phyloP scores from a whole-genome alignment of 1,140 invertebrate genomes.

The Drosophila repletoides region DNA sequence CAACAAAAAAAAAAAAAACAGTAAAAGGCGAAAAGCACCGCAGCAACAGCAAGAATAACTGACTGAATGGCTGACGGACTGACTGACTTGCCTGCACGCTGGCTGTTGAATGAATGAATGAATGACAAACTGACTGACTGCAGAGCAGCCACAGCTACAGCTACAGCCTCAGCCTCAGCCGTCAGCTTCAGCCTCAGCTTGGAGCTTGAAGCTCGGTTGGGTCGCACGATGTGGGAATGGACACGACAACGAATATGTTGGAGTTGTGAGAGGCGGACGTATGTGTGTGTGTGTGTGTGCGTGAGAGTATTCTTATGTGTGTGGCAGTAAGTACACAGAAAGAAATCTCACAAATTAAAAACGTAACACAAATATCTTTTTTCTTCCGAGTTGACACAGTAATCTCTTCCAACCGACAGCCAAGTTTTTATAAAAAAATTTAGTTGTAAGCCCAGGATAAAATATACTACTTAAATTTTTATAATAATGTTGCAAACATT shows the following conservation, averaged over 20 bases:
- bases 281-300: neutral
- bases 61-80: conserved; percentile 46
- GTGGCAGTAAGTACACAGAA: no score
- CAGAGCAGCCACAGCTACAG: neutral
- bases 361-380: no score
- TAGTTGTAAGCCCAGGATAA: no score
- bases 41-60: conserved; percentile 14
- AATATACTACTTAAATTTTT: no score
- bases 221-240: conserved; percentile 3
- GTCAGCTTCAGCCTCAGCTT: no score
- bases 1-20: conserved; percentile 1
- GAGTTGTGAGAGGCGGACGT: conserved; percentile 35
- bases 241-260: conserved; percentile 34
- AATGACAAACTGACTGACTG: conserved; percentile 39
- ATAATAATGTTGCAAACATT: no score
- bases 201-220: neutral
- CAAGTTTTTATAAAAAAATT: no score
- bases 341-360: no score
- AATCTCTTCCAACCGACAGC: no score
- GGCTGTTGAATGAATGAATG: conserved; percentile 66
- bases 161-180: no score
- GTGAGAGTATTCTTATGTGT: conserved; percentile 3
- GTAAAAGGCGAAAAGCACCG: conserved; percentile 16
- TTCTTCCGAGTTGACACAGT: no score
- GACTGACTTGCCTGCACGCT: conserved; percentile 70